These are phyloP conservation scores for Oxycera nigricornis DNA, from an alignment of 2,888 invertebrate genomes.

Conservation along the genomic window DNA sequence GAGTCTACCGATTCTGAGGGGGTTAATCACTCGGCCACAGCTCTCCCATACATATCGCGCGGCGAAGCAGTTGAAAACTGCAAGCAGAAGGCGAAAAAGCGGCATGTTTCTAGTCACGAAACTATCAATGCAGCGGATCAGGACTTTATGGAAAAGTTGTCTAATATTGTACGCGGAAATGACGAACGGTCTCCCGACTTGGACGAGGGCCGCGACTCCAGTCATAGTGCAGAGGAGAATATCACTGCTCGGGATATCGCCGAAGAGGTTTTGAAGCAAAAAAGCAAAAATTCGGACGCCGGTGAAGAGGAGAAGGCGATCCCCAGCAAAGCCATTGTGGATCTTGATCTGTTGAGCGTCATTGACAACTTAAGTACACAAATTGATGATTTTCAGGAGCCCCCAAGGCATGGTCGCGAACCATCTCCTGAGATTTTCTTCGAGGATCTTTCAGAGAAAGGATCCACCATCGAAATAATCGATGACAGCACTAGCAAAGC, in stretches of 20 bases:
- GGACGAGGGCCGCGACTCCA: conserved; percentile 51
- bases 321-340: neutral
- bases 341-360: conserved; percentile 7
- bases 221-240: conserved; percentile 45
- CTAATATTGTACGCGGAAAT: conserved; percentile 50
- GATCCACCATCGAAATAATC: neutral
- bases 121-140: conserved; percentile 49
- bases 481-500: neutral
- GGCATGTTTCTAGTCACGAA: neutral
- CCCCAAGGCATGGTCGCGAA: neutral
- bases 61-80: conserved; percentile 57
- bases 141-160: conserved; percentile 53
- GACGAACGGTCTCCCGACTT: conserved; percentile 34
- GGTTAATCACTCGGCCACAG: conserved; percentile 50
- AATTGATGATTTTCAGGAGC: neutral
- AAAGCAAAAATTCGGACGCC: neutral
- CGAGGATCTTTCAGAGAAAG: neutral
- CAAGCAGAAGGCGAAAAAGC: conserved; percentile 46
- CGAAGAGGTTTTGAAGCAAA: conserved; percentile 52
- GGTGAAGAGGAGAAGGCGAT: conserved; percentile 7
- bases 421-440: neutral
- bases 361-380: neutral
- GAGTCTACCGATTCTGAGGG: conserved; percentile 50
- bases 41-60: conserved; percentile 54
- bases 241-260: conserved; percentile 57